Conservation (phyloP, 2,888 invertebrate species). For the Orthosia cruda region DNA sequence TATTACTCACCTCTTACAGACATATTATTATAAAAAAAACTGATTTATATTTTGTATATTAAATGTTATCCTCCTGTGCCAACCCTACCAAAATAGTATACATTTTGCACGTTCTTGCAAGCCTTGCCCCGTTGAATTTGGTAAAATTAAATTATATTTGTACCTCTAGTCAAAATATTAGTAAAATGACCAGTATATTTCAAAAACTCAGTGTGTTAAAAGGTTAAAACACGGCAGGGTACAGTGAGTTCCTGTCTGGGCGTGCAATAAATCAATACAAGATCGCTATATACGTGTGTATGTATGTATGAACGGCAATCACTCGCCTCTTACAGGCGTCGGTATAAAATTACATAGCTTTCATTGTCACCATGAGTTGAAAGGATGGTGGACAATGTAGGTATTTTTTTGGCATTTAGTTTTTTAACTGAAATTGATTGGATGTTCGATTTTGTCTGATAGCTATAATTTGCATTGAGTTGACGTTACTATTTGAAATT, state of each 20-base stretch:
- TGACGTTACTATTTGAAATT: neutral
- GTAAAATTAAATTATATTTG: too few species aligned
- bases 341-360: slow-evolving; percentile 71
- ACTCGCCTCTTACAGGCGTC: slow-evolving; percentile 61
- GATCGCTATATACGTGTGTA: slow-evolving; percentile 18
- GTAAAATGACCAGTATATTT: too few species aligned
- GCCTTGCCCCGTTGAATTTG: too few species aligned
- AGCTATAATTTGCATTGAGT: neutral
- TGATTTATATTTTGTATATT: too few species aligned
- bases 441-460: neutral
- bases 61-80: too few species aligned
- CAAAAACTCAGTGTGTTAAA: neutral
- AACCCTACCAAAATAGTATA: too few species aligned
- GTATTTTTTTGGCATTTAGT: slow-evolving; percentile 5
- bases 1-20: too few species aligned
- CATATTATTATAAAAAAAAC: too few species aligned
- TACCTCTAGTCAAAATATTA: too few species aligned
- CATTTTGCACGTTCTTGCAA: too few species aligned
- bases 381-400: slow-evolving; percentile 33
- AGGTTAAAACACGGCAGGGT: too few species aligned
- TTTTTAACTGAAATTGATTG: neutral
- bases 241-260: neutral
- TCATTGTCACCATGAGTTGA: slow-evolving; percentile 47
- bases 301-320: slow-evolving; percentile 59
- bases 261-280: slow-evolving; percentile 63